Base-by-base conservation (phyloP, 2,113 vertebrate genomes). In the Alethe castanea region DNA sequence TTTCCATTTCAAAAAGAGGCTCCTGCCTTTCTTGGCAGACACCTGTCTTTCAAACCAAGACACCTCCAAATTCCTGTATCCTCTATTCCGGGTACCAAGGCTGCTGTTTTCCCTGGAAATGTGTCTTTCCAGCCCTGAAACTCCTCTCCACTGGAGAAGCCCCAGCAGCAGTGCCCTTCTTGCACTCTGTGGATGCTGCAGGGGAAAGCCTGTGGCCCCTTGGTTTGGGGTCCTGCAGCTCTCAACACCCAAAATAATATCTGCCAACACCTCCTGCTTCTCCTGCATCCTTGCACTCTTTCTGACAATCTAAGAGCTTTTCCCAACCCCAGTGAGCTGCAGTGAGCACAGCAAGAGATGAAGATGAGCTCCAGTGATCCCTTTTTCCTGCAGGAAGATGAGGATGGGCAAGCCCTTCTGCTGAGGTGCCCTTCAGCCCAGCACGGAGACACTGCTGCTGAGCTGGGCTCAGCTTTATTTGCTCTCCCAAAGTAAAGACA, bases 231-330 rank as follows among this genome's bases (percentile, higher is more conserved):
- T 83, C 56, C 44, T 86, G 57, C 12, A 45, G 92, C 64, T 90
- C 44, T 54, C 66, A 47, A 3, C 45, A n/a, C 8, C 40, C 40
- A 61, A 9, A 26, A 17, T 50, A 19, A 84, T n/a, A 60, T 84
- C 85, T 94, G 60, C 73, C 74, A 61, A 22, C 47, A 70, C 28
- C 45, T n/a, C 66, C 76, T 53, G 19, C 42, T 61, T 25, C 67
- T 23, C 44, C 71, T 60, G 24, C 9, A 4, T 28, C 38, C 33
- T 47, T 48, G 24, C 38, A 28, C 1, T 0, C 36, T 8, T 8
- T 28, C 53, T 60, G 26, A 42, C 42, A 20, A 47, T 36, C 26
- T 19, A 5, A 56, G 54, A n/a, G 36, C 26, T 26, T 53, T 42
- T 56, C 82, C 48, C 50, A 47, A 5, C 31, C 5, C 12, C 19